phyloP scores from a whole-genome alignment of 2,797 vertebrate genomes.

The Poeciliopsis infans region DNA sequence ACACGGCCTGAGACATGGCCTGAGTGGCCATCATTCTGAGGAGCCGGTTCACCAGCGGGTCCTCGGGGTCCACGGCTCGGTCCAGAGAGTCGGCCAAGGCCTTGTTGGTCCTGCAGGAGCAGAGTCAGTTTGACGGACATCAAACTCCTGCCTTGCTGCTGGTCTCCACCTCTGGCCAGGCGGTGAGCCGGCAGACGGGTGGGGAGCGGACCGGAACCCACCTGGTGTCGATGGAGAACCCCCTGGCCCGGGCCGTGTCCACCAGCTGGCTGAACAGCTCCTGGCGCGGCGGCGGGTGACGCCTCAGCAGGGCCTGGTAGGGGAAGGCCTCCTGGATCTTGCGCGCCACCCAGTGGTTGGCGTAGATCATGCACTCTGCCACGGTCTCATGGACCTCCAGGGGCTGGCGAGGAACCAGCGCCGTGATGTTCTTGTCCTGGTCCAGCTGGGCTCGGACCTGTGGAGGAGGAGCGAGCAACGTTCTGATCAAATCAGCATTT shows the following conservation, averaged over 20 bases:
- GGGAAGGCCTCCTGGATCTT: slow-evolving; percentile 91
- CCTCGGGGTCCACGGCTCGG: slow-evolving; percentile 84
- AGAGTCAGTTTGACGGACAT: background rate
- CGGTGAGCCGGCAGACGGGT: background rate
- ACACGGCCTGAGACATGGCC: slow-evolving; percentile 94
- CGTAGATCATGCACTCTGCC: slow-evolving; percentile 97
- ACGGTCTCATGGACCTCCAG: slow-evolving; percentile 95
- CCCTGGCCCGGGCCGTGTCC: slow-evolving; percentile 84
- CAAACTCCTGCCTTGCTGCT: background rate
- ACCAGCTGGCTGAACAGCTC: slow-evolving; percentile 89
- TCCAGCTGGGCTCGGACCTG: slow-evolving; percentile 89
- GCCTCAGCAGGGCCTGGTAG: slow-evolving; percentile 88
- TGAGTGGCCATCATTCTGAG: slow-evolving; percentile 93
- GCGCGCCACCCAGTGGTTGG: slow-evolving; percentile 97
- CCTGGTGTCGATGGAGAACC: slow-evolving; percentile 91
- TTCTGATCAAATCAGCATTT: too few species aligned
- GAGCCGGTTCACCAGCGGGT: slow-evolving; percentile 89
- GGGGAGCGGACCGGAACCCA: slow-evolving; percentile 38
- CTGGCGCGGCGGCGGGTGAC: slow-evolving; percentile 89
- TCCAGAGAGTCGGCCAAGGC: slow-evolving; percentile 91
- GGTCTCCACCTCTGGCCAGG: background rate
- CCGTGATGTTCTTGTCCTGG: slow-evolving; percentile 87
- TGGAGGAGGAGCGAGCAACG: background rate
- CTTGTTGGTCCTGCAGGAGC: slow-evolving; percentile 89
- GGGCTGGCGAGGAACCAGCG: slow-evolving; percentile 90